Conservation (phyloP, 2,797 vertebrate genomes). For the Podarcis siculus region DNA sequence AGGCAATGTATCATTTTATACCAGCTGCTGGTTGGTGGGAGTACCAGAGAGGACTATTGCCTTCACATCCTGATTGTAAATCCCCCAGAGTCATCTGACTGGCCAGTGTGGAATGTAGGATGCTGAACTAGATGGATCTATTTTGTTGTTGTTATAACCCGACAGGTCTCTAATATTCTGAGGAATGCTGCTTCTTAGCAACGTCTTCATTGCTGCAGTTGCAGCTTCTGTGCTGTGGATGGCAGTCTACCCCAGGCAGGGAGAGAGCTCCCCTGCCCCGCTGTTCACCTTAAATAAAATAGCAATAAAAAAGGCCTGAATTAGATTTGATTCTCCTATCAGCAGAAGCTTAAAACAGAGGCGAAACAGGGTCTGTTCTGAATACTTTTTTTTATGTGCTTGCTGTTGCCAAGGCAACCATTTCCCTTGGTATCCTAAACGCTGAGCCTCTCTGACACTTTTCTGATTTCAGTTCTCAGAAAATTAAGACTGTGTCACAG, state of each 20-base stretch:
- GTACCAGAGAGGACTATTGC: neutral
- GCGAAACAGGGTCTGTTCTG: constrained; percentile 65
- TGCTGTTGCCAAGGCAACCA: constrained; percentile 79
- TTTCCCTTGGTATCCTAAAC: constrained; percentile 65
- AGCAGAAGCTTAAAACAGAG: constrained; percentile 68
- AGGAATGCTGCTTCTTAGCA: neutral
- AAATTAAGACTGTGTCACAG: constrained; percentile 66
- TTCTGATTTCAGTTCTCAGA: constrained; percentile 59
- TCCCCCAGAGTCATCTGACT: no score
- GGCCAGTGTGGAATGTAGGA: no score
- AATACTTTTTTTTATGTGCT: constrained; percentile 71
- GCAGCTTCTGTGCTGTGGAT: constrained; percentile 12
- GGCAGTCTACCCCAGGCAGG: constrained; percentile 41
- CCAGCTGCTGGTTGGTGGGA: neutral
- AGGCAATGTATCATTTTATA: neutral
- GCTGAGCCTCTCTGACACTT: constrained; percentile 63
- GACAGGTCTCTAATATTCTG: neutral
- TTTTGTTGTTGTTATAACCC: neutral
- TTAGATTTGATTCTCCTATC: constrained; percentile 67
- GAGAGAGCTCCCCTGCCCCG: constrained; percentile 10
- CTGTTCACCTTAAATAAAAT: constrained; percentile 64
- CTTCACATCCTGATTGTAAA: neutral
- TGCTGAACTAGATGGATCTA: neutral
- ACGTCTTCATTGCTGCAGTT: neutral
- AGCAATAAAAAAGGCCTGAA: constrained; percentile 44